phyloP scores from a whole-genome alignment of 2,888 invertebrate genomes.

The Plebejus melissa region DNA sequence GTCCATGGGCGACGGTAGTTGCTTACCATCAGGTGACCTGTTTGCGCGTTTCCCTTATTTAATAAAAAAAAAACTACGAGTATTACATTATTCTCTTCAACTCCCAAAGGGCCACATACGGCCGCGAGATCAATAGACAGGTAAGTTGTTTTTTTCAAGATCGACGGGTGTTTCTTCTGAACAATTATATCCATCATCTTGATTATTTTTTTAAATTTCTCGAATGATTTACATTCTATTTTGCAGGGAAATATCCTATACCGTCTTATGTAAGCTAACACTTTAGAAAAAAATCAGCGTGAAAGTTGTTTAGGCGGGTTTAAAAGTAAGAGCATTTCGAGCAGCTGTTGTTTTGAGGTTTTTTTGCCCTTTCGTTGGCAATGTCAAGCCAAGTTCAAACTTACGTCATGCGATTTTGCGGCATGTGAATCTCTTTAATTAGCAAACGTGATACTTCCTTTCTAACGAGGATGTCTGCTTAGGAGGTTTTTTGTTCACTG shows the following conservation, averaged over 20 bases:
- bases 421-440: conserved; percentile 39
- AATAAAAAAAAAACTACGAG: no score
- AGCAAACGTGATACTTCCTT: conserved; percentile 44
- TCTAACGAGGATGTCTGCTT: conserved; percentile 39
- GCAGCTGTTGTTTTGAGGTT: conserved; percentile 34
- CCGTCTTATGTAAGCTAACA: conserved; percentile 10
- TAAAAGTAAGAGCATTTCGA: conserved; percentile 27
- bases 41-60: no score
- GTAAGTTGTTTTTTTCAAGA: no score
- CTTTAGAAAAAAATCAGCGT: conserved; percentile 21
- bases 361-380: conserved; percentile 35
- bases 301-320: conserved; percentile 27
- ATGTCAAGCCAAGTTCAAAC: conserved; percentile 40
- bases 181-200: neutral
- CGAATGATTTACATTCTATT: neutral
- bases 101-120: no score
- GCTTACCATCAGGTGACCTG: no score
- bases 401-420: conserved; percentile 37
- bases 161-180: no score
- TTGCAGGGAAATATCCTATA: neutral
- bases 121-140: no score
- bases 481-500: conserved; percentile 14
- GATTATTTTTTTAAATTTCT: neutral
- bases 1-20: no score
- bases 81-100: no score